These are phyloP conservation scores for Labia minor DNA, from an alignment of 2,888 invertebrate genomes.

Conservation along the genomic window DNA sequence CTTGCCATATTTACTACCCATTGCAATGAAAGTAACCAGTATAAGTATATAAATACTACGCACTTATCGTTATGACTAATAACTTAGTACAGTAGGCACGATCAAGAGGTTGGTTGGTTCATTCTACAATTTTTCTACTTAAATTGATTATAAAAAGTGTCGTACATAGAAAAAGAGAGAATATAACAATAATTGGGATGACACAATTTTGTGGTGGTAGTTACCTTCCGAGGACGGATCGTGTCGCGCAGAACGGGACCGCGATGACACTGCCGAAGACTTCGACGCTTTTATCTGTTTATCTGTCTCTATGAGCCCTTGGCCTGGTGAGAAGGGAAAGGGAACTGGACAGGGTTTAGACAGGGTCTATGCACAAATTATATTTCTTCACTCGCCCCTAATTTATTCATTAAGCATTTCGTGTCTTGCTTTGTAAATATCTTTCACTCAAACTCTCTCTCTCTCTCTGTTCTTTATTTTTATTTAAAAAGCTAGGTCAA, in stretches of 20 bases:
- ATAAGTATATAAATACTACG: neutral
- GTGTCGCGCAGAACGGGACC: neutral
- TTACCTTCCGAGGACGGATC: neutral
- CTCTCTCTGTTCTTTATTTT: neutral
- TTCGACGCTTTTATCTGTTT: neutral
- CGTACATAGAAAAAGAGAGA: neutral
- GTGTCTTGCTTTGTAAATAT: too few species aligned
- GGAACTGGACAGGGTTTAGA: neutral
- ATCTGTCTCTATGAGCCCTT: neutral
- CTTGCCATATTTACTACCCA: neutral
- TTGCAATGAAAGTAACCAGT: neutral
- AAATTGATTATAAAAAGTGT: too few species aligned
- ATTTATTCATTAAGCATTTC: neutral
- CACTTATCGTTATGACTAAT: neutral
- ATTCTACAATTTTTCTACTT: neutral
- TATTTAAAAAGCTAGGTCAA: neutral
- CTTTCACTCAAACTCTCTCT: too few species aligned
- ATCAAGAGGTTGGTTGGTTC: neutral
- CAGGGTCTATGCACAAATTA: too few species aligned
- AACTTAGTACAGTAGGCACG: slow-evolving; percentile 1
- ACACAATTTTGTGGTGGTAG: neutral
- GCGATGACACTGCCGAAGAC: neutral
- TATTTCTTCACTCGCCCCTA: too few species aligned
- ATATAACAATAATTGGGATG: neutral
- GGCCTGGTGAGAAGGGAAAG: neutral